Evolutionary conservation across 2,113 vertebrate genomes (phyloP).

Genomic region (Nicator chloris): DNA sequence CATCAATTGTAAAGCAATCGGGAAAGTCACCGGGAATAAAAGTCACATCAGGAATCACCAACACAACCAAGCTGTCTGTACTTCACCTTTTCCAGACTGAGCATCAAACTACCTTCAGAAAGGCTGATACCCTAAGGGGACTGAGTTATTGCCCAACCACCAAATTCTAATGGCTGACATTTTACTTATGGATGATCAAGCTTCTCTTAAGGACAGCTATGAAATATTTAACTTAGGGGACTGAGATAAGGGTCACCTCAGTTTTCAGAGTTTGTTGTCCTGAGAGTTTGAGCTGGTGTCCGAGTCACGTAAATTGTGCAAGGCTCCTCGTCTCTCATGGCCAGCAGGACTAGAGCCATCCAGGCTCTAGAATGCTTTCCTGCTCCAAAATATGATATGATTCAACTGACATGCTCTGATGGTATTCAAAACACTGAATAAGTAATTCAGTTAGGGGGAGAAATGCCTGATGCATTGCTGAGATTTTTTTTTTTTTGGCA

Average conservation of each 20-base stretch:
- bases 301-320: neutral
- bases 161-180: neutral
- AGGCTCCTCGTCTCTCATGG: neutral
- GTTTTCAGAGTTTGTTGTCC: neutral
- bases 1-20: constrained; percentile 2
- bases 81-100: neutral
- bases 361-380: neutral
- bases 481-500: neutral
- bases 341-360: neutral
- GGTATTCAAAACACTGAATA: neutral
- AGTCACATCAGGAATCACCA: neutral
- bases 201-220: neutral
- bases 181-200: neutral
- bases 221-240: neutral
- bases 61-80: neutral
- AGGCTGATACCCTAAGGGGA: neutral
- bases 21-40: neutral
- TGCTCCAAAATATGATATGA: neutral
- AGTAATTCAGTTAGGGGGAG: neutral
- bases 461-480: neutral
- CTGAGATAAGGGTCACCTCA: neutral
- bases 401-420: neutral
- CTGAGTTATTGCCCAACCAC: neutral
- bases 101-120: neutral
- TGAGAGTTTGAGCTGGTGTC: neutral